phyloP scores from a whole-genome alignment of 2,797 vertebrate genomes.

The Dromococcyx pavoninus region DNA sequence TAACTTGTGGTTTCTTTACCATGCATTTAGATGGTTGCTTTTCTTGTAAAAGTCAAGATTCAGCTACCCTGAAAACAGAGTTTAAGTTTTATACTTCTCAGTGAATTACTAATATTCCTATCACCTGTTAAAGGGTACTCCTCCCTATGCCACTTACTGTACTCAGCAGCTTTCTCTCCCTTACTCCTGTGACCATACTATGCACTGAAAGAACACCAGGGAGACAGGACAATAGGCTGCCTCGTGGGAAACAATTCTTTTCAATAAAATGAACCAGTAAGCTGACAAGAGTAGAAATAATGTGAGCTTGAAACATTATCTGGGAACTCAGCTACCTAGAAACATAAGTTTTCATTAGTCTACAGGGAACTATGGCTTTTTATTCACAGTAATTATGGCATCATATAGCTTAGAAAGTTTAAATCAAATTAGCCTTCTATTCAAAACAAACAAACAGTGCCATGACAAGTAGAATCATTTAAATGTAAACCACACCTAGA shows the following conservation, averaged over 20 bases:
- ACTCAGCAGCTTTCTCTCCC: neutral
- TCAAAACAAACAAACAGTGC: neutral
- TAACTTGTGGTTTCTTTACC: neutral
- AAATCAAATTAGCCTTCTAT: neutral
- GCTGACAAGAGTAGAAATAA: constrained; percentile 35
- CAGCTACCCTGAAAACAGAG: neutral
- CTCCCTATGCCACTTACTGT: neutral
- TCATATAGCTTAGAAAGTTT: neutral
- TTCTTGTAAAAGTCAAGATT: constrained; percentile 1
- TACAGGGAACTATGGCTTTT: neutral
- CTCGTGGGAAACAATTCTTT: constrained; percentile 71
- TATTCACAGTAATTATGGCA: neutral
- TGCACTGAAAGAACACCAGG: neutral
- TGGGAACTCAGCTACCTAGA: constrained; percentile 58
- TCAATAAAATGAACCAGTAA: constrained; percentile 62
- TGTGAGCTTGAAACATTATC: constrained; percentile 47
- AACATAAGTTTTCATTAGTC: constrained; percentile 43
- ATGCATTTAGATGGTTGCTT: neutral
- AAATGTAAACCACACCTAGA: neutral
- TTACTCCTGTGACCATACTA: neutral
- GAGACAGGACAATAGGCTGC: neutral
- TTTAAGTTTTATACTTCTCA: neutral
- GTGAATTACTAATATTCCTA: neutral
- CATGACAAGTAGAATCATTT: neutral
- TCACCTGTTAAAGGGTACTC: neutral